Evolutionary conservation across 2,113 vertebrate species (phyloP).

Genomic region (Platysteira castanea): DNA sequence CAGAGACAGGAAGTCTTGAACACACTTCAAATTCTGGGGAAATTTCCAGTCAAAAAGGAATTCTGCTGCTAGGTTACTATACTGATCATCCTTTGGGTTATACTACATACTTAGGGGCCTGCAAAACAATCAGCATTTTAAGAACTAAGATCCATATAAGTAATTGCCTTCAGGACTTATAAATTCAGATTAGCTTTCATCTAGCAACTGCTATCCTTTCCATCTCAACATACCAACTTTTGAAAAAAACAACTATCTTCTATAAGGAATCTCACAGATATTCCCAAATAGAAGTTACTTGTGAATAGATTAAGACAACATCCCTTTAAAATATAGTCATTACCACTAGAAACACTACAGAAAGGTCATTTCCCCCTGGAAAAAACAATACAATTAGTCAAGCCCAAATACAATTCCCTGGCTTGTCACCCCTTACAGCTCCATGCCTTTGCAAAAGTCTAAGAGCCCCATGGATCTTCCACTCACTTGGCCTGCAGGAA

Average conservation of each 20-base stretch:
- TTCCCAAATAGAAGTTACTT: not conserved
- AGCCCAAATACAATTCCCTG: not conserved
- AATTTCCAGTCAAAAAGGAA: not conserved
- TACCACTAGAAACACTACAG: not conserved
- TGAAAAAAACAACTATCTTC: not conserved
- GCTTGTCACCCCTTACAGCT: not conserved
- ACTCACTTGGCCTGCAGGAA: slow-evolving; percentile 98
- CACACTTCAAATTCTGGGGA: not conserved
- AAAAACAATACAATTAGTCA: not conserved
- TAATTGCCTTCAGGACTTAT: not conserved
- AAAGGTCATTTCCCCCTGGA: not conserved
- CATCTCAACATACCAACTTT: not conserved
- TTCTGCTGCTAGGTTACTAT: not conserved
- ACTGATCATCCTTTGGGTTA: not conserved
- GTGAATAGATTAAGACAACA: not conserved
- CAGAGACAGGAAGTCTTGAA: not conserved
- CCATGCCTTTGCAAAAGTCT: not conserved
- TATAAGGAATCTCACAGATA: not conserved
- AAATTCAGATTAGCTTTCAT: not conserved
- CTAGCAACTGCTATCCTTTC: not conserved
- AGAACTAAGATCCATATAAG: not conserved
- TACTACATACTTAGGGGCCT: not conserved
- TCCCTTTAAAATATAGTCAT: not conserved
- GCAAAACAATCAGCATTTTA: not conserved
- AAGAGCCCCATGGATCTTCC: not conserved